A percentile compares a stretch with the other conserved stretches of the same genome.
These are phyloP conservation scores for Naso thynnoides DNA, from an alignment of 2,797 vertebrate species.

Conservation along the genomic window DNA sequence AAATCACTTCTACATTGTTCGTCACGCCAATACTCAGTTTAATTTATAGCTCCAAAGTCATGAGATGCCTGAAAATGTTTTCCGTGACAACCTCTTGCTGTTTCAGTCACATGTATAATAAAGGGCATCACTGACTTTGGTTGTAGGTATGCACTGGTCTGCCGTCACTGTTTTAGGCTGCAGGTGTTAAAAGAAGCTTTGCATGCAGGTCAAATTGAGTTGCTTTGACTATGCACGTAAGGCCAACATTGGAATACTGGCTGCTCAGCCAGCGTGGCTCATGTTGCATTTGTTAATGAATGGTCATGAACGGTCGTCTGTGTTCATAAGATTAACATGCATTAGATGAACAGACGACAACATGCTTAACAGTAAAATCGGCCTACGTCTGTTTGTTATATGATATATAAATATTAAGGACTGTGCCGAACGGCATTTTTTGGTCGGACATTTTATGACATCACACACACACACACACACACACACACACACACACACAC, in stretches of 20 bases:
- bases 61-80: not conserved
- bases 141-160: not conserved
- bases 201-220: conserved; percentile 29
- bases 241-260: not conserved
- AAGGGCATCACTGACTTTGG: not conserved
- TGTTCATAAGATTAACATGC: not conserved
- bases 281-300: conserved; percentile 5
- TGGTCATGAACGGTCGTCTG: conserved; percentile 1
- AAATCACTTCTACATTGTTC: not conserved
- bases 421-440: too few species aligned
- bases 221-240: conserved; percentile 21
- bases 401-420: too few species aligned
- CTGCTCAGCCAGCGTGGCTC: conserved; percentile 15
- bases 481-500: too few species aligned
- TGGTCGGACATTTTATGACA: too few species aligned
- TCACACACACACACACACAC: too few species aligned
- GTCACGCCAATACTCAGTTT: not conserved
- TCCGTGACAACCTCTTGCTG: not conserved
- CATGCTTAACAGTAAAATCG: not conserved
- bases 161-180: not conserved
- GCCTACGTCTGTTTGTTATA: too few species aligned
- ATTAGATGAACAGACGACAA: too few species aligned
- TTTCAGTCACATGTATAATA: not conserved
- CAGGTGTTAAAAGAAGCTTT: conserved; percentile 24
- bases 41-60: not conserved